phyloP scores from a whole-genome alignment of 2,797 vertebrate species.

The Muscicapa comitata region DNA sequence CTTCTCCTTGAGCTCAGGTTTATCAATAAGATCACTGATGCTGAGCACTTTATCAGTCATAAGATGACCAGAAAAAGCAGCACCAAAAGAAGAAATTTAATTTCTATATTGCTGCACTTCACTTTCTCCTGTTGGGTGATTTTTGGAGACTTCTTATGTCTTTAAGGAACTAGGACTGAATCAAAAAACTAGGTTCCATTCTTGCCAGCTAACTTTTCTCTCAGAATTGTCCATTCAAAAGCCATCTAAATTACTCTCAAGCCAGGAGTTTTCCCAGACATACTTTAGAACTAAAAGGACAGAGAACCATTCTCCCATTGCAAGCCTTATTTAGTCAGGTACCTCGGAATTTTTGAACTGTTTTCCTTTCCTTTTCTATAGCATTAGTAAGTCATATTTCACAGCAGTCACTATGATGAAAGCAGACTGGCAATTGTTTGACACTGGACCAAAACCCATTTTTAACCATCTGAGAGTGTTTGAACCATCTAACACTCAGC shows the following conservation, averaged over 20 bases:
- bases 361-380: constrained; percentile 31
- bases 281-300: neutral
- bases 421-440: neutral
- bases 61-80: neutral
- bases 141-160: neutral
- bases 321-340: constrained; percentile 41
- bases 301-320: neutral
- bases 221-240: neutral
- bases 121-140: neutral
- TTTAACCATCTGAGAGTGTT: neutral
- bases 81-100: neutral
- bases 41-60: neutral
- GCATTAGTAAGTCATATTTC: neutral
- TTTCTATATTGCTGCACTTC: neutral
- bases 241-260: neutral
- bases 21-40: neutral
- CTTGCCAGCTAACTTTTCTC: neutral
- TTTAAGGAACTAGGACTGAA: neutral
- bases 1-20: neutral
- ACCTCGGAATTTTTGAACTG: neutral
- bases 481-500: neutral
- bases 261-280: constrained; percentile 16
- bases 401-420: neutral
- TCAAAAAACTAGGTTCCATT: neutral
- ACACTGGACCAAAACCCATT: neutral